A percentile compares a stretch with the other conserved stretches of the same genome.
phyloP scores from a whole-genome alignment of 2,888 invertebrate genomes.

The Acheta domesticus region DNA sequence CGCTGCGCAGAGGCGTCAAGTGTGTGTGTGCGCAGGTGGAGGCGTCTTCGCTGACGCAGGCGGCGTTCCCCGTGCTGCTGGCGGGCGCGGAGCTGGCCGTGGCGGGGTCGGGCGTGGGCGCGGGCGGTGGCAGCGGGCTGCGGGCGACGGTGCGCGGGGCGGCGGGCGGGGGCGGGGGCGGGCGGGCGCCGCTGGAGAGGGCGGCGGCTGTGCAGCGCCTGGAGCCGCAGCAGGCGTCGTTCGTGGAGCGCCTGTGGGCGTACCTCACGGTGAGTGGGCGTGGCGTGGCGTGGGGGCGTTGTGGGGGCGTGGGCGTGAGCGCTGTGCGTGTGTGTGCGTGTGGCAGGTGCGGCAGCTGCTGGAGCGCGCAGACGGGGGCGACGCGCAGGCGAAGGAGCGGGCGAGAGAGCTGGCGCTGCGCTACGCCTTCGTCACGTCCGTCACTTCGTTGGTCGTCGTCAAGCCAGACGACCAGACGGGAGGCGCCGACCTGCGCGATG shows the following conservation, averaged over 20 bases:
- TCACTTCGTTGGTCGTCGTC: slow-evolving; percentile 47
- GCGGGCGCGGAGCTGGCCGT: slow-evolving; percentile 62
- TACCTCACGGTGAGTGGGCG: slow-evolving; percentile 58
- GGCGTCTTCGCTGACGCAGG: slow-evolving; percentile 52
- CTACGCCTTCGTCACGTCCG: slow-evolving; percentile 49
- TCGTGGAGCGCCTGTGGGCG: slow-evolving; percentile 61
- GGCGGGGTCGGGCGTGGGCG: slow-evolving; percentile 53
- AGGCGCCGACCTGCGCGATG: too few relatives aligned
- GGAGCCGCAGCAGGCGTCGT: slow-evolving; percentile 44
- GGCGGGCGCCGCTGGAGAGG: too few relatives aligned
- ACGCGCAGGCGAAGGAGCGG: slow-evolving; percentile 48
- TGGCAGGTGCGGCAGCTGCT: not conserved
- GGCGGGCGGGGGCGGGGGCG: too few relatives aligned
- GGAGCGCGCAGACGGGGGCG: not conserved
- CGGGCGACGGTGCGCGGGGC: too few relatives aligned
- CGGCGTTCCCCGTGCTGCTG: slow-evolving; percentile 58
- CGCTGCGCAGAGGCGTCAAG: too few relatives aligned
- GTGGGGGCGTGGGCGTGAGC: too few relatives aligned
- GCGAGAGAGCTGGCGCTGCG: slow-evolving; percentile 50
- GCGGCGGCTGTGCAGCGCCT: too few relatives aligned
- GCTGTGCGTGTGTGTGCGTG: too few relatives aligned
- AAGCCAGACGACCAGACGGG: too few relatives aligned
- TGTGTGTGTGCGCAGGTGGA: slow-evolving; percentile 46
- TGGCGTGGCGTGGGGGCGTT: too few relatives aligned
- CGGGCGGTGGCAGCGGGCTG: too few relatives aligned